Evolutionary conservation across 2,113 vertebrate genomes (phyloP), one percentile per base, ranked within the genome.

Genomic region (Lycocorax pyrrhopterus): DNA sequence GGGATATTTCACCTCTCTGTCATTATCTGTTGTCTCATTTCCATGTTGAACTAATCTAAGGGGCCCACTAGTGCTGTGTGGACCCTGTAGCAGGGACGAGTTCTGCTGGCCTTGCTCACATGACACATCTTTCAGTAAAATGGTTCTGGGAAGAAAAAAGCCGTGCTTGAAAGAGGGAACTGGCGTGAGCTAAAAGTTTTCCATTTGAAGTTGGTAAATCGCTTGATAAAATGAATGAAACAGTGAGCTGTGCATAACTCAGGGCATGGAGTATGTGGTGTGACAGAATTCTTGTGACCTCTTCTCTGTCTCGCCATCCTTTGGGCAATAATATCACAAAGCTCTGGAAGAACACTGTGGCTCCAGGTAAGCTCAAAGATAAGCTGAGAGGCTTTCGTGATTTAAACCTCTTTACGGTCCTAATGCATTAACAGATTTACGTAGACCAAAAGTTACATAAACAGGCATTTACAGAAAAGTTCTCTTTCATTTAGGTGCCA

Each of bases 391-490:
- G 79, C 83, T 96, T 95, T 92, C 0, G 0, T 41, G 43, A 26
- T 86, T 90, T 90, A 94, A 97, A 86, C 23, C 58, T 93, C 79
- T 85, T 88, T 81, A 95, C 47, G 39, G 5, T 63, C 13, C 59
- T 92, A 51, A 81, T 22, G 30, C 33, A 67, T 63, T 88, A 88
- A 26, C 12, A 55, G 83, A 89, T 63, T 87, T 89, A 41, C 13
- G 4, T 9, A 77, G 76, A 19, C 2, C 30, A 74, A 51, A 92
- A 92, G 35, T 90, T 84, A 83, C 21, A 29, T 79, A 87, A 94
- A 76, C 32, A 59, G 47, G 44, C 64, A 64, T 33, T 77, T 80
- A 39, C 1, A 8, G 67, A 78, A 63, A 84, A n/a, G 21, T 39
- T 79, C 20, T 85, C 12, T 86, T 80, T 89, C 15, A 23, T 66